Evolutionary conservation across 2,113 vertebrate species (phyloP).

Genomic region (Ifrita kowaldi): DNA sequence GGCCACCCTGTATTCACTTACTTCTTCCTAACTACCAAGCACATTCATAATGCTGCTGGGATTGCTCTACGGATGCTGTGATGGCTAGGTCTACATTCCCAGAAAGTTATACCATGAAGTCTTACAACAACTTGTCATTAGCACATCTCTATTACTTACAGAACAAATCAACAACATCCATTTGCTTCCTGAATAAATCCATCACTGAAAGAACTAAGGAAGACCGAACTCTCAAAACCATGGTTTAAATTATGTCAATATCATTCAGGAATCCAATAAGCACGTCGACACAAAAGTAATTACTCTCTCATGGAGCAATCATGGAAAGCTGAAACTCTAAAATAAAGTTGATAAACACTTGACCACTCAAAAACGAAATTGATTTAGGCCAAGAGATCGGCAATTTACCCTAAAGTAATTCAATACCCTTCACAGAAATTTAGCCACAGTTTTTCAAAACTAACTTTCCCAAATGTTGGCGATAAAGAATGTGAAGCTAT

Average conservation of each 20-base stretch:
- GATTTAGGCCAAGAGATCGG: not conserved
- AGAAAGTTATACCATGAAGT: not conserved
- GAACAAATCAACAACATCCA: not conserved
- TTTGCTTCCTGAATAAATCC: not conserved
- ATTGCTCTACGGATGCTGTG: not conserved
- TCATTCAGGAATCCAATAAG: not conserved
- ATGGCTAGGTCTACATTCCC: not conserved
- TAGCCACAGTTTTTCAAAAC: not conserved
- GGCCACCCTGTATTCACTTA: not conserved
- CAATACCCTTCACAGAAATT: not conserved
- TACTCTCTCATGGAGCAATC: not conserved
- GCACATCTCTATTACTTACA: not conserved
- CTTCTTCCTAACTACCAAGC: not conserved
- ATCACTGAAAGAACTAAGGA: not conserved
- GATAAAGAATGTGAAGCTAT: not conserved
- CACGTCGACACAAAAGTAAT: not conserved
- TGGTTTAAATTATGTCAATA: not conserved
- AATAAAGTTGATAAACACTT: not conserved
- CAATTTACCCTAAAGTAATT: not conserved
- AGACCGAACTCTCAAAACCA: not conserved
- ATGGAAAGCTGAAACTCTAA: not conserved
- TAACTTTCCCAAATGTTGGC: not conserved
- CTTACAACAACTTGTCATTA: not conserved
- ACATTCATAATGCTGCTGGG: not conserved
- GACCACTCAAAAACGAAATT: not conserved